Evolutionary conservation across 2,888 invertebrate genomes (phyloP).

Genomic region (Peribatodes rhomboidaria): DNA sequence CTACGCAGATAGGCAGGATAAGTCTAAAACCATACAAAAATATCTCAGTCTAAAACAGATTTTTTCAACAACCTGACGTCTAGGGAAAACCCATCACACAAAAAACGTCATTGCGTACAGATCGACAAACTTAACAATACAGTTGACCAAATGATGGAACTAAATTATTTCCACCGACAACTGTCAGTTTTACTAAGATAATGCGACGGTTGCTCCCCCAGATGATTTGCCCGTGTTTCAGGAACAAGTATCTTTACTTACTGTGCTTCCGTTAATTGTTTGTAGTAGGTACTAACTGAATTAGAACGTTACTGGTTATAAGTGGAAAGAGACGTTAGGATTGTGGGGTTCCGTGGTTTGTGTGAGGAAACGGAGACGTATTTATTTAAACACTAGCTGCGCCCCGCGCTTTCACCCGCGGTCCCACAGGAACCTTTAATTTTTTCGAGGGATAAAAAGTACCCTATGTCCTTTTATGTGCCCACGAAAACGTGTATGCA

Average conservation of each 20-base stretch:
- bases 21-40: too few relatives aligned
- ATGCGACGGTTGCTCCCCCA: too few relatives aligned
- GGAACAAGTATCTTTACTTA: background rate
- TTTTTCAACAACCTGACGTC: background rate
- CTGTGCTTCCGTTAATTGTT: slow-evolving; percentile 47
- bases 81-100: background rate
- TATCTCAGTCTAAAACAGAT: too few relatives aligned
- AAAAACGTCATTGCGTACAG: background rate
- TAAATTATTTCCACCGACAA: too few relatives aligned
- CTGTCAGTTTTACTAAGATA: background rate
- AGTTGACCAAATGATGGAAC: background rate
- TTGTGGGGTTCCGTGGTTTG: slow-evolving; percentile 41
- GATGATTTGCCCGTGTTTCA: too few relatives aligned
- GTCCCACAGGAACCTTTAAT: too few relatives aligned
- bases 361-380: background rate
- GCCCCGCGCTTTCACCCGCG: too few relatives aligned
- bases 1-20: background rate
- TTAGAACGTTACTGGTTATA: slow-evolving; percentile 45
- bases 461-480: too few relatives aligned
- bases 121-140: background rate
- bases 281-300: slow-evolving; percentile 57
- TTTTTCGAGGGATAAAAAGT: too few relatives aligned
- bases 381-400: too few relatives aligned
- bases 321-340: slow-evolving; percentile 47
- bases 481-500: too few relatives aligned